Evolutionary conservation across 2,888 invertebrate genomes (phyloP), one percentile per base, ranked within the genome.

Genomic region (Megamerina dolium): DNA sequence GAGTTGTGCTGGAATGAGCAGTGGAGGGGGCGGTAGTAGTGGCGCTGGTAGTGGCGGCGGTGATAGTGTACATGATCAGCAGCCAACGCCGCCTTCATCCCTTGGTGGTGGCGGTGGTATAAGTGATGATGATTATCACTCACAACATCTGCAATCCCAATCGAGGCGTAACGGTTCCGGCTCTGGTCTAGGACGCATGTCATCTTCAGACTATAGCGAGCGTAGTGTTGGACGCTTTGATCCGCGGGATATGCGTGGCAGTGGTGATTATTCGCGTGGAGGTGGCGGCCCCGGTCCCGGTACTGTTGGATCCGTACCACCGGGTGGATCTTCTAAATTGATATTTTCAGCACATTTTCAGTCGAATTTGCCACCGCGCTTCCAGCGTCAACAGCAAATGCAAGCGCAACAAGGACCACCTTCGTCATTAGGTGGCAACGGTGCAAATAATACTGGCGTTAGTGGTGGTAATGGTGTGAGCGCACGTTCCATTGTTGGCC

Each of bases 281-380:
- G 45, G 43, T 20, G 46, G 45, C 5, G 39, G 42, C 16, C 41
- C 19, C 10, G 36, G 27, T 23, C 39, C 27, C 29, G 35, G 37
- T 8, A 23, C 23, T 14, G 38, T 41, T 13, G 39, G 48, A 8
- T 39, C 44, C 21, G 20, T 19, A 23, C 18, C 40, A 18, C 16
- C 27, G 18, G 42, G 40, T 17, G 43, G 32, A 32, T 37, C 32
- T 12, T 54, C 57, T 26, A 68, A 68, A 44, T 41, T 58, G 1
- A 55, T 60, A 20, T 87, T 83, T 64, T 82, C 84, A 6, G 79
- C 83, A 58, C 81, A 82, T 52, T 89, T 87, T 71, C 87, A 87
- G 68, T 82, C 79, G 38, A 85, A 88, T 72, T 77, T 92, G 60
- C 91, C 92, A 41, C 92, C 92, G 13, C 77, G 92, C 45, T 88